Base-by-base conservation (phyloP, 2,888 invertebrate genomes). In the Zele albiditarsus region DNA sequence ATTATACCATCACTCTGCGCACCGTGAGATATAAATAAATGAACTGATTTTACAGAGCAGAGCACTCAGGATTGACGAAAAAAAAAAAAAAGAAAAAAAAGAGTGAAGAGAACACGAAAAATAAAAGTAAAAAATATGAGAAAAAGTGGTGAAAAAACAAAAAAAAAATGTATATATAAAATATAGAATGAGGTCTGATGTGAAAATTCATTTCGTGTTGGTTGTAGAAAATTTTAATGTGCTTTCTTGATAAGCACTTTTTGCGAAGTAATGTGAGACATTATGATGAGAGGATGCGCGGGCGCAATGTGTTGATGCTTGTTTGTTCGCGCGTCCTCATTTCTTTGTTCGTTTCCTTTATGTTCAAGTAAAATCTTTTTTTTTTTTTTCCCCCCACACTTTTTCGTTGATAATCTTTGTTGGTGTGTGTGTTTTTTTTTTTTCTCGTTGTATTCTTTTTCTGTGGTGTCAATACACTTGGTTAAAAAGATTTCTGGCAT, bases 181-280 rank as follows among this genome's bases (percentile, higher is more conserved):
- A 20, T 53, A 20, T n/a, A 20, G n/a, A 33, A 46, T 25, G 16
- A 23, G 25, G n/a, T 25, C 23, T 27, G 49, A 27, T 38, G 25
- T 53, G 14, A 53, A 49, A 68, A 53, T 53, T 31, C 38, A 67
- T 67, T 46, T 31, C 31, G 28, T 49, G 31, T 60, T 62, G 23
- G 25, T 49, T 16, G 31, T 23, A 62, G 27, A 73, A 74, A 58
- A 74, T 49, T 53, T 70, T 74, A 65, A 74, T 74, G 74, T 62
- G 69, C 38, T 70, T 57, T 63, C 57, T 70, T 70, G 70, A 70
- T 74, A 70, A 74, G 63, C 65, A 74, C 69, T 74, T 74, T 67
- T 23, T 28, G 33, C 58, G 31, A 31, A 62, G 69, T 71, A 71
- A 60, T 60, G 20, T 20, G n/a, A 53, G 8, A 53, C 20, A 20